Percentiles rank a stretch among this genome's conserved stretches.
Conservation (phyloP, 1,140 invertebrate species). For the Ceratina australensis region DNA sequence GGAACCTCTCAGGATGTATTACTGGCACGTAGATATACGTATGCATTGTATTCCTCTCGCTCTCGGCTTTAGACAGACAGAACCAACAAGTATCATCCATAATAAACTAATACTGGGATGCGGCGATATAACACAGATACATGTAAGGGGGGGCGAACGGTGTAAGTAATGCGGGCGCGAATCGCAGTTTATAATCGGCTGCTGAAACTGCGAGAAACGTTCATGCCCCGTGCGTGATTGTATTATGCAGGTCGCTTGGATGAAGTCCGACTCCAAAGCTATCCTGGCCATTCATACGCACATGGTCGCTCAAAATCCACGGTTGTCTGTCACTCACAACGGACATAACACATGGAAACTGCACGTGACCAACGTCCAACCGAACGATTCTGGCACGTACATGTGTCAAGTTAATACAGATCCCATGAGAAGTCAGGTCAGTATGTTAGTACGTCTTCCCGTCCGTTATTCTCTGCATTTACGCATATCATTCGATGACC, state of each 20-base stretch:
- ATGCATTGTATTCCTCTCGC: background rate
- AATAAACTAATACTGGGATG: constrained; percentile 31
- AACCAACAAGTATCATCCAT: background rate
- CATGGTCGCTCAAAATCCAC: constrained; percentile 92
- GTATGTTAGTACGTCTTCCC: constrained; percentile 51
- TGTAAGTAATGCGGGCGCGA: constrained; percentile 27
- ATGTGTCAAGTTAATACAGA: constrained; percentile 95
- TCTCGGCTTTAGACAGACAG: background rate
- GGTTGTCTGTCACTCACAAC: constrained; percentile 91
- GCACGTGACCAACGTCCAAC: constrained; percentile 90
- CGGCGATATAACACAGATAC: background rate
- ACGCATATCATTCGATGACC: too few species aligned
- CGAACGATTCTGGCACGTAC: constrained; percentile 91
- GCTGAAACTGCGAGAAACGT: constrained; percentile 45
- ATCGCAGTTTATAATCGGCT: constrained; percentile 37
- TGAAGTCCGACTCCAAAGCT: constrained; percentile 91
- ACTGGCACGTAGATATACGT: background rate
- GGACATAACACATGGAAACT: constrained; percentile 94
- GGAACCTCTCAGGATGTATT: background rate
- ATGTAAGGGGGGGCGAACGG: background rate
- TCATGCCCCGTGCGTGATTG: constrained; percentile 26
- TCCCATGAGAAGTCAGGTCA: constrained; percentile 93
- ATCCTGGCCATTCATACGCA: constrained; percentile 94
- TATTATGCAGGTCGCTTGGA: constrained; percentile 62
- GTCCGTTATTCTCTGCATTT: too few species aligned